Evolutionary conservation across 1,140 invertebrate species (phyloP).

Genomic region (Drosophila setifemur): DNA sequence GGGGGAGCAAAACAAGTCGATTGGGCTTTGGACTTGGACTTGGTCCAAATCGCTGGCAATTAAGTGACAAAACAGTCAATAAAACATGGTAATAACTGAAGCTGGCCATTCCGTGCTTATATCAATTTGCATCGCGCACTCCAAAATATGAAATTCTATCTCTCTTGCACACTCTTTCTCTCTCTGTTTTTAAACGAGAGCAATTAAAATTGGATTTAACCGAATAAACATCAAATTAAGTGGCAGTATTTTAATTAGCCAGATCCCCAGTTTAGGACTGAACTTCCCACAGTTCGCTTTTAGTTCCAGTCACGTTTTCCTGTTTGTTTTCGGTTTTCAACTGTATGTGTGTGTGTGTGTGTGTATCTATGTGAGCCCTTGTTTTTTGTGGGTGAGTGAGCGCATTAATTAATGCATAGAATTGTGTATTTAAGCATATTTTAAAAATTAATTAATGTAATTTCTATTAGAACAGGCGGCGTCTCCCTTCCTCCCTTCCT

Average conservation of each 20-base stretch:
- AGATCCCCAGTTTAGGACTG: constrained; percentile 1
- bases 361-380: neutral
- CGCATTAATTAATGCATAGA: constrained; percentile 58
- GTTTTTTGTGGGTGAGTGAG: neutral
- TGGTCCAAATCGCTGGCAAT: constrained; percentile 33
- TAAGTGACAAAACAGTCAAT: constrained; percentile 35
- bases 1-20: constrained; percentile 28
- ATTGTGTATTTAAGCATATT: constrained; percentile 69
- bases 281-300: constrained; percentile 5
- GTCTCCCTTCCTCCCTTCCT: neutral
- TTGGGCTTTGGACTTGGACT: constrained; percentile 29
- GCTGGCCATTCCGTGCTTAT: neutral
- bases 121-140: neutral
- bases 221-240: constrained; percentile 41
- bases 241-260: constrained; percentile 42
- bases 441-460: constrained; percentile 73
- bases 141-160: neutral
- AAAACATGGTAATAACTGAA: constrained; percentile 3
- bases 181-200: no score
- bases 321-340: constrained; percentile 21
- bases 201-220: constrained; percentile 46
- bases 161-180: no score
- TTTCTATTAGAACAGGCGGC: constrained; percentile 65
- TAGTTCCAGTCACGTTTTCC: constrained; percentile 48
- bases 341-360: neutral